phyloP scores from a whole-genome alignment of 2,888 invertebrate species.

The Doris montereyensis region DNA sequence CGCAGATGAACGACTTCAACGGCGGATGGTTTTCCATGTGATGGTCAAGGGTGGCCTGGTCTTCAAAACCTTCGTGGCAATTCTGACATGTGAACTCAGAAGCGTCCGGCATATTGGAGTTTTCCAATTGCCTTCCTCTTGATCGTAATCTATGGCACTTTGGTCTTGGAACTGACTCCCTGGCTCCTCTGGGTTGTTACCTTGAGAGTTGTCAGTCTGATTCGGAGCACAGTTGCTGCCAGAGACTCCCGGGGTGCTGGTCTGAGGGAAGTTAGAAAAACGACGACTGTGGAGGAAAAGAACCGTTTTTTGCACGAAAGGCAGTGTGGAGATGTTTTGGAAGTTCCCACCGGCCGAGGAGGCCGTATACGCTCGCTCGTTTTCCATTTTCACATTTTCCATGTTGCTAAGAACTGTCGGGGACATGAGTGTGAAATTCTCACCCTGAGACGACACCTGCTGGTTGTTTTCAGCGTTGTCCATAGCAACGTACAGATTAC shows the following conservation, averaged over 20 bases:
- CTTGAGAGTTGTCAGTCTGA: not conserved
- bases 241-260: not conserved
- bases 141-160: constrained; percentile 37
- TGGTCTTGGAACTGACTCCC: too few species aligned
- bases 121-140: constrained; percentile 24
- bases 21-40: constrained; percentile 34
- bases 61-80: not conserved
- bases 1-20: constrained; percentile 38
- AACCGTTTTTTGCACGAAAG: constrained; percentile 31
- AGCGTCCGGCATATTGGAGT: not conserved
- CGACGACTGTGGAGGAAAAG: not conserved
- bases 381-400: constrained; percentile 20
- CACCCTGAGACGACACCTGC: constrained; percentile 11
- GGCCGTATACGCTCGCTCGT: constrained; percentile 26
- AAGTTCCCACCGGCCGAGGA: constrained; percentile 1
- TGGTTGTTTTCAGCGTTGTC: constrained; percentile 10
- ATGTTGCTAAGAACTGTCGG: constrained; percentile 31
- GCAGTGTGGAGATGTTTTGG: constrained; percentile 41
- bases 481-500: constrained; percentile 35
- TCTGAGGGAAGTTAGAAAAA: constrained; percentile 8
- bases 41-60: constrained; percentile 38
- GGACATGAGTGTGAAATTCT: constrained; percentile 33
- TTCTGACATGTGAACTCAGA: not conserved
- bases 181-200: too few species aligned
- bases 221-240: not conserved